A percentile compares a stretch with the other conserved stretches of the same genome.
phyloP scores from a whole-genome alignment of 2,888 invertebrate species.

The Agrochola circellaris region DNA sequence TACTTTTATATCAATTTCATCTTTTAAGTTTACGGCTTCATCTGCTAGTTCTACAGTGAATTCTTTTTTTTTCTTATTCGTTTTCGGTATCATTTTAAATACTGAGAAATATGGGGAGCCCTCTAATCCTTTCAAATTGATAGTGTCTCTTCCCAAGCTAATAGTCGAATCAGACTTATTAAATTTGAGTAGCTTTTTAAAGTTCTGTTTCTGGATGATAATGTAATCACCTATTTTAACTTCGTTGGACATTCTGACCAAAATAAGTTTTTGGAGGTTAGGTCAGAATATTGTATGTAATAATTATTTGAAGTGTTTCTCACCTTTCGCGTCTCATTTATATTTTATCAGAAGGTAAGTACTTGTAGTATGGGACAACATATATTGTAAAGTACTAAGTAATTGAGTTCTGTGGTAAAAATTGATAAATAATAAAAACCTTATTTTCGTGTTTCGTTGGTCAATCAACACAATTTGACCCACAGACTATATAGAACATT shows the following conservation, averaged over 20 bases:
- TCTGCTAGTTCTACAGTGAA: slow-evolving; percentile 90
- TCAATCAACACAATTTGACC: too few species aligned
- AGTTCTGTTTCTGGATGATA: slow-evolving; percentile 94
- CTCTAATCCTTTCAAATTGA: slow-evolving; percentile 92
- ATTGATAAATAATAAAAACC: not conserved
- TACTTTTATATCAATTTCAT: slow-evolving; percentile 92
- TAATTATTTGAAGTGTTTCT: not conserved
- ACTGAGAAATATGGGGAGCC: slow-evolving; percentile 93
- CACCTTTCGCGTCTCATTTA: not conserved
- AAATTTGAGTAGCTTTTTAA: slow-evolving; percentile 94
- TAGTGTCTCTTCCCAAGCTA: slow-evolving; percentile 92
- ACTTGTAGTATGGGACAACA: not conserved
- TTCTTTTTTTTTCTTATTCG: slow-evolving; percentile 89
- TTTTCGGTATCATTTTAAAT: slow-evolving; percentile 93
- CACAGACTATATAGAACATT: too few species aligned
- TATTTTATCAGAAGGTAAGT: slow-evolving; percentile 8
- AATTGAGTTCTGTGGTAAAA: not conserved
- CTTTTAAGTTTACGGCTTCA: slow-evolving; percentile 86
- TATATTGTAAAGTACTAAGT: not conserved
- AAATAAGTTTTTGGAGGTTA: slow-evolving; percentile 35
- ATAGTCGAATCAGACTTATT: slow-evolving; percentile 92
- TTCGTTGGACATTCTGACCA: slow-evolving; percentile 65
- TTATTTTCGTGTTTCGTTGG: not conserved
- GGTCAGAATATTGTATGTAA: slow-evolving; percentile 3
- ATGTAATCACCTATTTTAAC: slow-evolving; percentile 93